A percentile compares a stretch with the other conserved stretches of the same genome.
phyloP scores from a whole-genome alignment of 2,797 vertebrate species.

The Jordanella pulchra region DNA sequence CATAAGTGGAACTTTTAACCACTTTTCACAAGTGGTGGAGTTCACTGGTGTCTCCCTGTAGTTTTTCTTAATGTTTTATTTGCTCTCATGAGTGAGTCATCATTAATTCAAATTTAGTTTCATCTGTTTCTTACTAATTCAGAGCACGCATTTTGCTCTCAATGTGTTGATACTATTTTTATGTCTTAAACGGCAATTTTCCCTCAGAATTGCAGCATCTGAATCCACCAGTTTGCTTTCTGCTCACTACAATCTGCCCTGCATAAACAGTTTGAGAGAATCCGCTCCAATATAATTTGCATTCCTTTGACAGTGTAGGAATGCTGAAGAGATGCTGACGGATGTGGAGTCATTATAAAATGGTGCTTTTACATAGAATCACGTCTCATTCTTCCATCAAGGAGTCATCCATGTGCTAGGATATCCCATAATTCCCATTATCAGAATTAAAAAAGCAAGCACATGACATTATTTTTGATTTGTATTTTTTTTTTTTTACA shows the following conservation, averaged over 20 bases:
- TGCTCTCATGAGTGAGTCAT: slow-evolving; percentile 1
- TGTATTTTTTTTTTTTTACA: neutral
- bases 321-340: slow-evolving; percentile 26
- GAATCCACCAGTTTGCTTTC: slow-evolving; percentile 37
- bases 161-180: slow-evolving; percentile 34
- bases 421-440: slow-evolving; percentile 36
- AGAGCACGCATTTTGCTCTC: slow-evolving; percentile 23
- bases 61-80: slow-evolving; percentile 39
- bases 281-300: slow-evolving; percentile 38
- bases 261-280: slow-evolving; percentile 36
- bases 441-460: slow-evolving; percentile 14
- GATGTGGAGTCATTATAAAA: slow-evolving; percentile 38
- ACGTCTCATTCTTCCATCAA: slow-evolving; percentile 22
- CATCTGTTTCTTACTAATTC: slow-evolving; percentile 12
- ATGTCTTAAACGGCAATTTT: slow-evolving; percentile 46
- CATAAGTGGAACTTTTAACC: slow-evolving; percentile 36
- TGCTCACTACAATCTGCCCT: slow-evolving; percentile 21
- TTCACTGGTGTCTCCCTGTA: neutral
- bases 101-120: slow-evolving; percentile 42
- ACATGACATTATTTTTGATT: neutral
- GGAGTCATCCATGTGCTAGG: slow-evolving; percentile 35
- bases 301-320: slow-evolving; percentile 24
- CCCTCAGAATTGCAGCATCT: slow-evolving; percentile 43
- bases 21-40: slow-evolving; percentile 20
- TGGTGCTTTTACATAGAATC: slow-evolving; percentile 31